Evolutionary conservation across 1,140 invertebrate genomes (phyloP).

Genomic region (Paraescarpia echinospica): DNA sequence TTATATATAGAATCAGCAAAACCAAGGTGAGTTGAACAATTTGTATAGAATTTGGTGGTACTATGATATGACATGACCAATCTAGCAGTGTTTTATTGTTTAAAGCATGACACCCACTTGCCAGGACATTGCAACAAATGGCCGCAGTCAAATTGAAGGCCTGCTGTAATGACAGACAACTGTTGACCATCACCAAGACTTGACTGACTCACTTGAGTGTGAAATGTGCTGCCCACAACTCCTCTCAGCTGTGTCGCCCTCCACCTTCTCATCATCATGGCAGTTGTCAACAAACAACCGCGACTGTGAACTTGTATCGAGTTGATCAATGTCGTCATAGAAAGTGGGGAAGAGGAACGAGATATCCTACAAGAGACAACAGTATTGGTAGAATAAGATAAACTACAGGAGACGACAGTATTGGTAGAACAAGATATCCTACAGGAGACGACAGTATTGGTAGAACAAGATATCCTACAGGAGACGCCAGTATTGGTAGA

Average conservation of each 20-base stretch:
- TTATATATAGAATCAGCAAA: no score
- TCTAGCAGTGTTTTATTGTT: no score
- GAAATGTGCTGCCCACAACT: background rate
- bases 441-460: slow-evolving; percentile 10
- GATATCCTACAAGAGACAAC: slow-evolving; percentile 37
- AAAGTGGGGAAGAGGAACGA: slow-evolving; percentile 46
- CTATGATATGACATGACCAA: no score
- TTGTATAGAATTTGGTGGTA: no score
- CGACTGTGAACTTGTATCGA: background rate
- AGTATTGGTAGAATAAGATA: no score
- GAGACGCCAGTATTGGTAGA: no score
- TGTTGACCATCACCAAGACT: background rate
- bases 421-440: slow-evolving; percentile 42
- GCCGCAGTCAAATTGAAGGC: background rate
- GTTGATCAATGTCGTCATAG: slow-evolving; percentile 32
- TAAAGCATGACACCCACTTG: no score
- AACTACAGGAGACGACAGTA: slow-evolving; percentile 27
- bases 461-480: no score
- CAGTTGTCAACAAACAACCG: background rate
- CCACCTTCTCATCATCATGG: background rate
- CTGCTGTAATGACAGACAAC: background rate
- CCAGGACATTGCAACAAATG: background rate
- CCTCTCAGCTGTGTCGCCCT: background rate
- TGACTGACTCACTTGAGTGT: background rate
- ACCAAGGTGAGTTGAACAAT: no score